Evolutionary conservation across 1,140 invertebrate species (phyloP), one percentile per base, ranked within the genome.

Genomic region (Centruroides vittatus): DNA sequence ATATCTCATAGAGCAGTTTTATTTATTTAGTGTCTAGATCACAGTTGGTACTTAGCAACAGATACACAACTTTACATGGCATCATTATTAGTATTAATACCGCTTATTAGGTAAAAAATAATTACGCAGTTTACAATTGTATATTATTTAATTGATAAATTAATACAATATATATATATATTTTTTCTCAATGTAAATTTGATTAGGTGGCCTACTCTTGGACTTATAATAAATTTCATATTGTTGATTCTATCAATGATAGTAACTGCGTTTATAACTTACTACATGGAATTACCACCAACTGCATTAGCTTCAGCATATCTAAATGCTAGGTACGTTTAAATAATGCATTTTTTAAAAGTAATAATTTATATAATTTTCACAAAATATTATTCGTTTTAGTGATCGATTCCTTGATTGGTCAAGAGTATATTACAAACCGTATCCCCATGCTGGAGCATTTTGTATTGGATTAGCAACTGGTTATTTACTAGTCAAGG

Each of bases 21-120:
- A 36, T 49, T 56, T 53, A 8, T 47, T 48, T 41, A 8, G 65
- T 66, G 65, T 48, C 55, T 66, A 23, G 23, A 23, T 6, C 65
- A 66, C 23, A 46, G 47, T 1, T 66, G 65, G 65, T 66, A 66
- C 46, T 62, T 66, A 12, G 63, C 62, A 23, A 47, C 51, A 1
- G 65, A 66, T 55, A 47, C 61, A 8, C 65, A 66, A 49, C 51
- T 66, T 4, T 66, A 66, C 49, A 54, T 61, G 35, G 13, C 47
- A 34, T 36, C 53, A 5, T 35, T 58, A 47, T 1, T 60, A 47
- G 10, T 63, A 47, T 6, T 63, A 8, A 12, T 59, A 35, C 52
- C 55, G 10, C 1, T 63, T 3, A 41, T 48, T 23, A 52, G 35
- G 55, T 60, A 61, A 55, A 1, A 34, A 50, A 35, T 41, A 3